Conservation (phyloP, 2,113 vertebrate species). For the Irena cyanogastra region DNA sequence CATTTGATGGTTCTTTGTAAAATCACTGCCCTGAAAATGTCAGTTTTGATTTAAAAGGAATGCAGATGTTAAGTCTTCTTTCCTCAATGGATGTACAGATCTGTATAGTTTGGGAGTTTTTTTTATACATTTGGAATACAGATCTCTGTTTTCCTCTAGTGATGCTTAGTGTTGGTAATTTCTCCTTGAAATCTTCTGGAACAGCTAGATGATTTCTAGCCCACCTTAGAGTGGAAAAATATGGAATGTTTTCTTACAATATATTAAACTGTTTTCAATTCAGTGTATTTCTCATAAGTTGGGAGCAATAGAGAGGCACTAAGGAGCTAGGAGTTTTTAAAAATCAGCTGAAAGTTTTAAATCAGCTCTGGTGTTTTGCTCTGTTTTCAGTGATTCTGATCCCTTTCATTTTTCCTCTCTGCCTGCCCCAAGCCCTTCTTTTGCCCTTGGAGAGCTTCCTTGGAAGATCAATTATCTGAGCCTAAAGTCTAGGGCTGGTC, state of each 20-base stretch:
- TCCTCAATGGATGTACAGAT: background rate
- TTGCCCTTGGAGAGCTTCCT: background rate
- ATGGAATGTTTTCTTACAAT: background rate
- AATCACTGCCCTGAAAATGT: background rate
- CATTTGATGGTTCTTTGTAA: background rate
- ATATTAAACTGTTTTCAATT: background rate
- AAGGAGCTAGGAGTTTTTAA: background rate
- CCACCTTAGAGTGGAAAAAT: background rate
- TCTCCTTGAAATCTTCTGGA: background rate
- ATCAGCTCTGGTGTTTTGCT: background rate
- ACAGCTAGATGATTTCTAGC: background rate
- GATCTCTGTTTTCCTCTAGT: background rate
- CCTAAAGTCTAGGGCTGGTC: background rate
- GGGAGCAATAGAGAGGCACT: background rate
- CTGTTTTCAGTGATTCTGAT: background rate
- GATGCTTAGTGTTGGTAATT: background rate
- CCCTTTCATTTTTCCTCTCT: background rate
- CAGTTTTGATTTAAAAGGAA: slow-evolving; percentile 12
- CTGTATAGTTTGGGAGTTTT: background rate
- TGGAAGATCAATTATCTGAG: background rate
- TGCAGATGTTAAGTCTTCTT: background rate
- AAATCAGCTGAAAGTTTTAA: background rate
- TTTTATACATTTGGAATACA: background rate
- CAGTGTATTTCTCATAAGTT: background rate
- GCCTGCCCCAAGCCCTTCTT: background rate